A percentile compares a stretch with the other conserved stretches of the same genome.
Conservation (phyloP, 2,888 invertebrate genomes). For the Tenthredo livida region DNA sequence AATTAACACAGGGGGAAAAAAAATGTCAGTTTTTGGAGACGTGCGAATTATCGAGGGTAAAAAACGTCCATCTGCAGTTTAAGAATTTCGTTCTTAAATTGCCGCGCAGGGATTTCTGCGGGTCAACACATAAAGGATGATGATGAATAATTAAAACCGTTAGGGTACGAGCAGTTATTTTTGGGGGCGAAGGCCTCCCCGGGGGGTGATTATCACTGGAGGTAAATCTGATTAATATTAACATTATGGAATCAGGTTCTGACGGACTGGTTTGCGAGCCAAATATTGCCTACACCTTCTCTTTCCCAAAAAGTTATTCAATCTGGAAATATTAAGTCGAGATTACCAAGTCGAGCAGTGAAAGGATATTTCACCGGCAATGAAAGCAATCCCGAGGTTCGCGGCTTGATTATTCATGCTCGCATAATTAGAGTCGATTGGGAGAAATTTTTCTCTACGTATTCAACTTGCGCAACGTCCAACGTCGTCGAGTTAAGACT, state of each 20-base stretch:
- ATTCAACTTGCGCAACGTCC: too few species aligned
- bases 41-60: background rate
- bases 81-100: background rate
- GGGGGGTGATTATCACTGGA: constrained; percentile 20
- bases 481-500: background rate
- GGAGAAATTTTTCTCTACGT: too few species aligned
- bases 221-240: constrained; percentile 41
- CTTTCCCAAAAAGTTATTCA: background rate
- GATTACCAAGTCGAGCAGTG: too few species aligned
- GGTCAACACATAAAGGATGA: background rate
- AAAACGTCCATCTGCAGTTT: background rate
- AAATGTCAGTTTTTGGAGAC: too few species aligned
- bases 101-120: background rate
- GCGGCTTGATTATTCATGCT: background rate
- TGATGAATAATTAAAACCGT: background rate
- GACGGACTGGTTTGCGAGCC: background rate
- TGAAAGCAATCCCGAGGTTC: background rate
- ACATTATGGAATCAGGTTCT: constrained; percentile 7
- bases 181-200: background rate
- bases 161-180: background rate
- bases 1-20: too few species aligned
- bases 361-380: background rate
- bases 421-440: too few species aligned
- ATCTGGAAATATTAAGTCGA: constrained; percentile 29
- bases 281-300: background rate